A percentile compares a stretch with the other conserved stretches of the same genome.
phyloP scores from a whole-genome alignment of 2,113 vertebrate genomes.

The Rhizomys pruinosus region DNA sequence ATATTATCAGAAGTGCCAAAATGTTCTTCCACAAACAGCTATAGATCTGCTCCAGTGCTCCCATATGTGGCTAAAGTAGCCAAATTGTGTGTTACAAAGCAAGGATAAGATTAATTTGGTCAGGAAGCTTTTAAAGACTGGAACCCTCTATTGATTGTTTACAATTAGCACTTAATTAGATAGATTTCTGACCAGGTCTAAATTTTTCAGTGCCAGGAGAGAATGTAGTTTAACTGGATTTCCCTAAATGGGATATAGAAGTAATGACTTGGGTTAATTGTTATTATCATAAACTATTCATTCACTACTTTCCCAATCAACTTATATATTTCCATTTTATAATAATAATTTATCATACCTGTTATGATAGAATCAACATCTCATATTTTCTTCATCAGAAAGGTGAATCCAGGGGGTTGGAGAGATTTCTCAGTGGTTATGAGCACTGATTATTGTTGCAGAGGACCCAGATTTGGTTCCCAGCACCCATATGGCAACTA shows the following conservation, averaged over 20 bases:
- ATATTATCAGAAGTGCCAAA: background rate
- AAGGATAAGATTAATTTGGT: background rate
- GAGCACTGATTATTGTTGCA: too few relatives aligned
- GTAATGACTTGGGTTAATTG: background rate
- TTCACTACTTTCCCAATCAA: background rate
- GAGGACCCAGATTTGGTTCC: too few relatives aligned
- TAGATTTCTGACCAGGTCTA: background rate
- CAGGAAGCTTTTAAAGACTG: conserved; percentile 5
- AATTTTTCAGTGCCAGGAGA: background rate
- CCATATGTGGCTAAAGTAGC: background rate
- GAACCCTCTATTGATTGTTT: background rate
- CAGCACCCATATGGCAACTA: too few relatives aligned
- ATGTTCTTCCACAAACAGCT: background rate
- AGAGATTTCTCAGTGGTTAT: too few relatives aligned
- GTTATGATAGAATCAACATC: background rate
- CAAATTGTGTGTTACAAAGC: background rate
- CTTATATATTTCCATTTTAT: background rate
- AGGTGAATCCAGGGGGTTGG: background rate
- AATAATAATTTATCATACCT: background rate
- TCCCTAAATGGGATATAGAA: conserved; percentile 9
- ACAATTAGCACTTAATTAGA: background rate
- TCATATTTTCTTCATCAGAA: background rate
- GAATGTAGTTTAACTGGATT: background rate
- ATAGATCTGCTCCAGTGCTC: background rate
- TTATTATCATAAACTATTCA: background rate